These are phyloP conservation scores for Rhyzopertha dominica DNA, from an alignment of 1,140 invertebrate genomes.

Conservation along the genomic window DNA sequence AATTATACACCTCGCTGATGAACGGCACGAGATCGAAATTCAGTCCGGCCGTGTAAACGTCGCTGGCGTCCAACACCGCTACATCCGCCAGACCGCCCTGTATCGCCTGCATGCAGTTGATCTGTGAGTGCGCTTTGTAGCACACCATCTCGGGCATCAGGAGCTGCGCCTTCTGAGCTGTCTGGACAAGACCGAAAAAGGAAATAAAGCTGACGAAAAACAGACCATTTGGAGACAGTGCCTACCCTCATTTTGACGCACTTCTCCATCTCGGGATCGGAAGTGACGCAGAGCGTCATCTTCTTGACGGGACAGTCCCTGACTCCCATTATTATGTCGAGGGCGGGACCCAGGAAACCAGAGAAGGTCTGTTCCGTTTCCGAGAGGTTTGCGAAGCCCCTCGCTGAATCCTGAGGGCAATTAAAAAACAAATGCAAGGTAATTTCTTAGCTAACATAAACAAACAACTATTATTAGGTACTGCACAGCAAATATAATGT, in stretches of 20 bases:
- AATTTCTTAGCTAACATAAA: too few species aligned
- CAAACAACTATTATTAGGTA: background rate
- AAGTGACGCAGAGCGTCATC: constrained; percentile 86
- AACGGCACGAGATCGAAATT: constrained; percentile 77
- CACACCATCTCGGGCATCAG: constrained; percentile 87
- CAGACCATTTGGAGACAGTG: constrained; percentile 1
- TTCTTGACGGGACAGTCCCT: constrained; percentile 72
- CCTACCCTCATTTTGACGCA: constrained; percentile 88
- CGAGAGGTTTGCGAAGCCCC: constrained; percentile 54
- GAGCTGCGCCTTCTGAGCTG: constrained; percentile 77
- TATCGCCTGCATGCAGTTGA: constrained; percentile 85
- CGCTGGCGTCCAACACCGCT: constrained; percentile 84
- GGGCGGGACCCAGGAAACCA: constrained; percentile 56
- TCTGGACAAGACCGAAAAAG: constrained; percentile 51
- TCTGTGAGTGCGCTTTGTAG: constrained; percentile 76
- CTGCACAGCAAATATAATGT: too few species aligned
- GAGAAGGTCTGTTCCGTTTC: constrained; percentile 59
- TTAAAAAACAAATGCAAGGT: constrained; percentile 12
- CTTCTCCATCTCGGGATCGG: constrained; percentile 84
- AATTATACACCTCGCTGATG: constrained; percentile 84
- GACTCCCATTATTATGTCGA: constrained; percentile 66
- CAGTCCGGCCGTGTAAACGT: constrained; percentile 87
- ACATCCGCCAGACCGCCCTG: constrained; percentile 79
- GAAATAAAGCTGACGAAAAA: constrained; percentile 7
- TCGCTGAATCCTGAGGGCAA: constrained; percentile 67